Conservation (phyloP, 2,113 vertebrate genomes). For the Corythoichthys haematopterus region DNA sequence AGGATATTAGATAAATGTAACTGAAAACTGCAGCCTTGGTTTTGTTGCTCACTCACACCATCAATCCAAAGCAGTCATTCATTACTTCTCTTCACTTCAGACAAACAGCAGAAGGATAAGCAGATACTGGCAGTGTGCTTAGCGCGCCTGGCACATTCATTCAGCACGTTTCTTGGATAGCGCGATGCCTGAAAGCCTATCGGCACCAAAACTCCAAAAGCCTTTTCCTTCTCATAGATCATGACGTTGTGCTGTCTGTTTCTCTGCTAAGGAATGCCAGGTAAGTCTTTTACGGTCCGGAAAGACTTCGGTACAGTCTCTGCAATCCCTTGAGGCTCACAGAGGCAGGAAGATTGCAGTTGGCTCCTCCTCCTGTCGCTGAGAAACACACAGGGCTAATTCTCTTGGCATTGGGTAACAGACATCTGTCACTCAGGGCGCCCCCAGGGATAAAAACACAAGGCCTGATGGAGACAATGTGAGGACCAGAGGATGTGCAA, state of each 20-base stretch:
- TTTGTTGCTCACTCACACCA: slow-evolving; percentile 8
- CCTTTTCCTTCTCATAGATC: slow-evolving; percentile 62
- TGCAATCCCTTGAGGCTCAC: slow-evolving; percentile 32
- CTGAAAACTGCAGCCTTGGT: slow-evolving; percentile 13
- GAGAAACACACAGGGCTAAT: slow-evolving; percentile 65
- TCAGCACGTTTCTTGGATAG: slow-evolving; percentile 51
- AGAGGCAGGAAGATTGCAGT: slow-evolving; percentile 38
- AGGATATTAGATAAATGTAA: slow-evolving; percentile 22
- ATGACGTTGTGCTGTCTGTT: slow-evolving; percentile 44
- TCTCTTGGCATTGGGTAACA: slow-evolving; percentile 72
- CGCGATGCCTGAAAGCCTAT: slow-evolving; percentile 39
- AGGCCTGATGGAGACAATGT: slow-evolving; percentile 43
- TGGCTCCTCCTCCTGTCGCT: slow-evolving; percentile 39
- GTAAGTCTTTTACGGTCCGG: slow-evolving; percentile 44
- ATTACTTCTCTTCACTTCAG: slow-evolving; percentile 22
- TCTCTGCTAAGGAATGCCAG: slow-evolving; percentile 70
- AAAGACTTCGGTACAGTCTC: slow-evolving; percentile 17
- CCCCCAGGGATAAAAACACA: slow-evolving; percentile 58
- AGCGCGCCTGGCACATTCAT: slow-evolving; percentile 40
- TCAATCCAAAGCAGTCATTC: slow-evolving; percentile 1
- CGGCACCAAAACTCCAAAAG: slow-evolving; percentile 55
- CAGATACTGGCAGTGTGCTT: slow-evolving; percentile 45
- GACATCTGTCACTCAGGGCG: slow-evolving; percentile 72
- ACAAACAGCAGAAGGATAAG: slow-evolving; percentile 34
- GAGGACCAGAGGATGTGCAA: slow-evolving; percentile 40